Evolutionary conservation across 1,140 invertebrate species (phyloP).

Genomic region (Lasaia peninsularis): DNA sequence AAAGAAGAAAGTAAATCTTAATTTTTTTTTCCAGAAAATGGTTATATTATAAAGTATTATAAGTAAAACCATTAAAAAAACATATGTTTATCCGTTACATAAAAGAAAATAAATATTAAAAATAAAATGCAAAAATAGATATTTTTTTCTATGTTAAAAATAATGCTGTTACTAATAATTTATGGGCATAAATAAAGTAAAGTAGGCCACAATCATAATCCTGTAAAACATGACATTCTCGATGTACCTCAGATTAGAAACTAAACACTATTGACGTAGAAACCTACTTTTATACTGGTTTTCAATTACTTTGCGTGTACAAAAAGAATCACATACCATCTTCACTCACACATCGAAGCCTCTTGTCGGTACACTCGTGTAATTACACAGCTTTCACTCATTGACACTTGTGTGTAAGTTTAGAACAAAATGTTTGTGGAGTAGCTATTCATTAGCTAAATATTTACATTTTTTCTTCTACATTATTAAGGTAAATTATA

Average conservation of each 20-base stretch:
- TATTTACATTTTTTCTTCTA: too few species aligned
- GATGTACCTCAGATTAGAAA: slow-evolving; percentile 45
- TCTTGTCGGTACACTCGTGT: slow-evolving; percentile 39
- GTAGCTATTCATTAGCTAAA: too few species aligned
- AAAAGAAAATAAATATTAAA: too few species aligned
- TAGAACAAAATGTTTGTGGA: slow-evolving; percentile 34
- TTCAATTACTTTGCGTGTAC: slow-evolving; percentile 42
- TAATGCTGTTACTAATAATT: too few species aligned
- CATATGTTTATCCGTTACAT: too few species aligned
- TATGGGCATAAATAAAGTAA: too few species aligned
- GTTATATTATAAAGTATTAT: too few species aligned
- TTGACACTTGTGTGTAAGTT: slow-evolving; percentile 28
- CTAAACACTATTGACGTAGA: slow-evolving; percentile 42
- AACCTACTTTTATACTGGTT: slow-evolving; percentile 65
- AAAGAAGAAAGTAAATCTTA: too few species aligned
- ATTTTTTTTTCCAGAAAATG: too few species aligned
- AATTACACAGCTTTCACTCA: slow-evolving; percentile 62
- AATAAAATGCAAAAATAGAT: too few species aligned
- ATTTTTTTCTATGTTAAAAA: not conserved
- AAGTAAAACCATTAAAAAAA: too few species aligned
- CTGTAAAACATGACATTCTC: slow-evolving; percentile 50
- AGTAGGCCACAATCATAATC: slow-evolving; percentile 1
- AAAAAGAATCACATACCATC: slow-evolving; percentile 51
- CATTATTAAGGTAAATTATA: too few species aligned
- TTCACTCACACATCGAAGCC: slow-evolving; percentile 42